These are phyloP conservation scores for Lates japonicus DNA, from an alignment of 2,797 vertebrate species.

Conservation along the genomic window DNA sequence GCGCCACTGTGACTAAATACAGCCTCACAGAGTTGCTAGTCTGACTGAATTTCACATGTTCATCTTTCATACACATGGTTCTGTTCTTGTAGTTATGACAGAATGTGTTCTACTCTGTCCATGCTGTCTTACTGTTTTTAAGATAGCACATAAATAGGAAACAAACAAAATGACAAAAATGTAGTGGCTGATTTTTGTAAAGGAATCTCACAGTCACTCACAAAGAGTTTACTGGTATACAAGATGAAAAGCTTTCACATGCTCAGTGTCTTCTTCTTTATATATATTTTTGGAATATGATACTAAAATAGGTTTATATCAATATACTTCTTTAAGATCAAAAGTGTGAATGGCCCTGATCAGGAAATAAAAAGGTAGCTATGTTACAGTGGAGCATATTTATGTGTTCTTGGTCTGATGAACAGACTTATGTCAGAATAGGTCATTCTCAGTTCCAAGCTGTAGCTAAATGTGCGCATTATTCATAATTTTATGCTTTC, in stretches of 20 bases:
- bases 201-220: not conserved
- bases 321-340: conserved; percentile 5
- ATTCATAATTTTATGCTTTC: conserved; percentile 9
- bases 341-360: not conserved
- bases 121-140: not conserved
- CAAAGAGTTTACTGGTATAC: not conserved
- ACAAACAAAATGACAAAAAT: not conserved
- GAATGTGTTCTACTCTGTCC: not conserved
- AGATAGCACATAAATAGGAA: not conserved
- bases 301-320: not conserved
- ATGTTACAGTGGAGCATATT: not conserved
- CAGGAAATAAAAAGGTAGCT: not conserved
- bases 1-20: not conserved
- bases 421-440: not conserved
- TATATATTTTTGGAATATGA: not conserved
- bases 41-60: not conserved
- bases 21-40: not conserved
- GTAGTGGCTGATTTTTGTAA: not conserved
- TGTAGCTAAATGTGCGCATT: not conserved
- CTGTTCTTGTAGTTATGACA: not conserved
- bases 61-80: not conserved
- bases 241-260: not conserved
- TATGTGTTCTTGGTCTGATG: not conserved
- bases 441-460: not conserved
- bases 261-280: not conserved